Conservation (phyloP, 2,888 invertebrate species). For the Himalopsyche kuldschensis region DNA sequence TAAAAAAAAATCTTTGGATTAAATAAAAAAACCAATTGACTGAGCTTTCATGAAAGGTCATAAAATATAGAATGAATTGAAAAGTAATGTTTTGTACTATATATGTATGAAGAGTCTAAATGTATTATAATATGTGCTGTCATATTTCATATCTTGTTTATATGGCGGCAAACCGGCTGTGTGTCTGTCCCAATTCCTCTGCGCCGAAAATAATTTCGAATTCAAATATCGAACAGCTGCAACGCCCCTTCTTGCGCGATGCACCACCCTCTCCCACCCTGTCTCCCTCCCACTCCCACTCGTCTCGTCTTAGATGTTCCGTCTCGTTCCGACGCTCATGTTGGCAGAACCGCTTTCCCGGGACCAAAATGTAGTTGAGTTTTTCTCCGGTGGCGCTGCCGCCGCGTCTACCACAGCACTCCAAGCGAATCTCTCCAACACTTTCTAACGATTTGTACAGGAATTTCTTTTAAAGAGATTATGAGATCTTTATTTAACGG, state of each 20-base stretch:
- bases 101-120: too few species aligned
- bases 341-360: not conserved
- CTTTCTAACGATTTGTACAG: not conserved
- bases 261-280: conserved; percentile 38
- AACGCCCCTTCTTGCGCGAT: conserved; percentile 34
- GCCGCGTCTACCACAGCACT: conserved; percentile 15
- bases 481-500: not conserved
- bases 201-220: conserved; percentile 34
- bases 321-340: not conserved
- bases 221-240: conserved; percentile 39
- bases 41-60: too few species aligned
- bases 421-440: conserved; percentile 2
- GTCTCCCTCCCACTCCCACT: conserved; percentile 24
- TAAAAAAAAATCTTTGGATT: too few species aligned
- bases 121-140: not conserved
- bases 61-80: too few species aligned
- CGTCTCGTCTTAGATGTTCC: conserved; percentile 18
- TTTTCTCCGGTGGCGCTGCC: conserved; percentile 33
- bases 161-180: not conserved
- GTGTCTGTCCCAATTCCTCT: conserved; percentile 18
- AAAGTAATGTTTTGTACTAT: too few species aligned
- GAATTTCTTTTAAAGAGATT: not conserved
- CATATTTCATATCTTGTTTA: not conserved
- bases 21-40: too few species aligned
- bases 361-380: not conserved